Percentiles rank a stretch among this genome's conserved stretches.
These are phyloP conservation scores for Sardina pilchardus DNA, from an alignment of 2,113 vertebrate genomes.

Conservation along the genomic window DNA sequence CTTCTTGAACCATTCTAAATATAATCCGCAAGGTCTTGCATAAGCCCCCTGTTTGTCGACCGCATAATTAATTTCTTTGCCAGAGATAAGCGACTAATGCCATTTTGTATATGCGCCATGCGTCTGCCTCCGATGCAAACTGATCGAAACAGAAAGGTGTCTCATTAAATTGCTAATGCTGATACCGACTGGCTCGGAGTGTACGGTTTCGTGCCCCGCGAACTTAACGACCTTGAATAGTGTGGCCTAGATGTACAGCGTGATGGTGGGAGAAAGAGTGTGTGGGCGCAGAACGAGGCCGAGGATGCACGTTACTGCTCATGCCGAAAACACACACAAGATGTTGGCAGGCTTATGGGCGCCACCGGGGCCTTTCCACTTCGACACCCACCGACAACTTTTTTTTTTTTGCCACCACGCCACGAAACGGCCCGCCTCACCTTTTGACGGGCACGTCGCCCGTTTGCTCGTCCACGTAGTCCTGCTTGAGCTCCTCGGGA, in stretches of 20 bases:
- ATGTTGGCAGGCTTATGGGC: not conserved
- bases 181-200: not conserved
- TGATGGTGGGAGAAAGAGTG: too few relatives aligned
- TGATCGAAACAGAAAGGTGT: not conserved
- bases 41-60: conserved; percentile 34
- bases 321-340: not conserved
- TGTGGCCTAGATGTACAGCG: not conserved
- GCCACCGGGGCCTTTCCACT: not conserved
- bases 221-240: not conserved
- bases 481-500: conserved; percentile 93
- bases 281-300: not conserved
- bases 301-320: not conserved
- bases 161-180: conserved; percentile 3
- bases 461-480: conserved; percentile 96
- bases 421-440: conserved; percentile 61
- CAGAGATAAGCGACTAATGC: conserved; percentile 34
- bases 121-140: not conserved
- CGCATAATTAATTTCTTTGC: conserved; percentile 42
- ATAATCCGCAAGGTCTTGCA: conserved; percentile 28
- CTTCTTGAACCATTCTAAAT: conserved; percentile 27
- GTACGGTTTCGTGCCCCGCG: not conserved
- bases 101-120: conserved; percentile 33
- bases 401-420: not conserved
- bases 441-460: conserved; percentile 91
- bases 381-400: not conserved